Conservation (phyloP, 2,797 vertebrate genomes). For the Geotrypetes seraphini region DNA sequence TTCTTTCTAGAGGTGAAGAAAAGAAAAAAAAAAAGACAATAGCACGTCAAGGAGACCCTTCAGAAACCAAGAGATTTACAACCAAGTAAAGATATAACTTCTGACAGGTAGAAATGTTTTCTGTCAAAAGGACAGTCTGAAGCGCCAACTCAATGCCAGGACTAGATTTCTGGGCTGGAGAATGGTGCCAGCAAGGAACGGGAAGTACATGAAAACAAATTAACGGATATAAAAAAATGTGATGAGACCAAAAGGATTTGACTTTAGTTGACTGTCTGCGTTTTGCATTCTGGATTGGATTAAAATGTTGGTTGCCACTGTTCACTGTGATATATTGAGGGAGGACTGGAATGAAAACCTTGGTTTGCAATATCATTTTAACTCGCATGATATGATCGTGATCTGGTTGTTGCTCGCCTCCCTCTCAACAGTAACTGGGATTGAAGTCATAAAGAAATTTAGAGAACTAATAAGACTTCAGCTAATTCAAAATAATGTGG, state of each 20-base stretch:
- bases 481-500: too few species aligned
- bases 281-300: conserved; percentile 24
- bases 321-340: too few species aligned
- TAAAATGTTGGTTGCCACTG: too few species aligned
- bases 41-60: conserved; percentile 5
- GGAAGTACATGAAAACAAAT: conserved; percentile 18
- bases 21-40: conserved; percentile 6
- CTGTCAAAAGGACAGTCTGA: conserved; percentile 35
- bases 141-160: conserved; percentile 23
- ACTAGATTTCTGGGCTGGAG: conserved; percentile 13
- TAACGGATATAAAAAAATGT: not conserved
- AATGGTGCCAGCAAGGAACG: conserved; percentile 20
- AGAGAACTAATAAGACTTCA: too few species aligned
- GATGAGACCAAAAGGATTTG: not conserved
- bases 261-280: not conserved
- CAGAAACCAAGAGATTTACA: conserved; percentile 23
- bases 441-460: too few species aligned
- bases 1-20: conserved; percentile 13
- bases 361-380: too few species aligned
- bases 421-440: too few species aligned
- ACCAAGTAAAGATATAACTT: conserved; percentile 23
- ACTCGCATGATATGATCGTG: too few species aligned
- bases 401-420: too few species aligned
- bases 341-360: too few species aligned
- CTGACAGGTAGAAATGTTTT: conserved; percentile 39